Percentiles rank a stretch among this genome's conserved stretches.
phyloP scores from a whole-genome alignment of 2,113 vertebrate genomes.

The Mionectes macconnelli region DNA sequence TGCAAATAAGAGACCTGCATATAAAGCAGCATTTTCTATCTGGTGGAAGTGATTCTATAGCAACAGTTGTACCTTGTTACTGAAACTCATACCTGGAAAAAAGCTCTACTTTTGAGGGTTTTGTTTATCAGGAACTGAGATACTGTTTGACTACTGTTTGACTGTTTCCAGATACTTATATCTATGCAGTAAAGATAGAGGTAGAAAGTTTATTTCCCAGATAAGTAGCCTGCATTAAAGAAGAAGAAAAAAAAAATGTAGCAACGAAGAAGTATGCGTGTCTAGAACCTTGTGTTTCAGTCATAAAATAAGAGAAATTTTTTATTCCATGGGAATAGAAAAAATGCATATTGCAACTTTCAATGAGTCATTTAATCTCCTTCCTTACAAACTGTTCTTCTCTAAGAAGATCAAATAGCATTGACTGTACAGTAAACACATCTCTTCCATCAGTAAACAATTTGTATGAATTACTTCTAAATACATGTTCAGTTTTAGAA shows the following conservation, averaged over 20 bases:
- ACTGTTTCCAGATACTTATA: not conserved
- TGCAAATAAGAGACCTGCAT: not conserved
- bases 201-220: not conserved
- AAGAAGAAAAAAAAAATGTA: too few relatives aligned
- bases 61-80: not conserved
- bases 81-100: not conserved
- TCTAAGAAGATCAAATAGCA: slow-evolving; percentile 10
- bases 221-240: not conserved
- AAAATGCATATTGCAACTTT: not conserved
- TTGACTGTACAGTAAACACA: slow-evolving; percentile 41
- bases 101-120: not conserved
- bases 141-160: not conserved
- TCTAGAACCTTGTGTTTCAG: not conserved
- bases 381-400: not conserved
- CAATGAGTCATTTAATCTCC: slow-evolving; percentile 15
- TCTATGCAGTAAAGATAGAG: not conserved
- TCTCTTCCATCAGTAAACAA: slow-evolving; percentile 7
- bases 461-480: not conserved
- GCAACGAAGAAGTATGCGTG: not conserved
- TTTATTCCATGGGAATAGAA: not conserved
- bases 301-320: not conserved
- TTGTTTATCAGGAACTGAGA: not conserved
- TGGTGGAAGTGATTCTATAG: not conserved
- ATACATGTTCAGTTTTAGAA: not conserved
- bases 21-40: not conserved